Evolutionary conservation across 2,888 invertebrate genomes (phyloP).

Genomic region (Xylophagus ater): DNA sequence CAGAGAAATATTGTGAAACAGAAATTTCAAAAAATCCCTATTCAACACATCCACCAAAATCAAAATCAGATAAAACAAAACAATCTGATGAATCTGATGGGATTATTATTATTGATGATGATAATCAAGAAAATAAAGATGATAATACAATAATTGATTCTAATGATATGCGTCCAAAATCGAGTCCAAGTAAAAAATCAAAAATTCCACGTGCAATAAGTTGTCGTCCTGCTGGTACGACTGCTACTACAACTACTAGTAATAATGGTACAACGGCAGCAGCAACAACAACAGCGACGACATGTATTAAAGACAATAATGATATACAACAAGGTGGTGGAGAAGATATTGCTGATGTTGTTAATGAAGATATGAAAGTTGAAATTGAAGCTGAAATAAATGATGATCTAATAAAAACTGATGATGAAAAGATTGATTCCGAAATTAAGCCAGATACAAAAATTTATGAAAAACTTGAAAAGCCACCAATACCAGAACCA

Average conservation of each 20-base stretch:
- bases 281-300: constrained; percentile 17
- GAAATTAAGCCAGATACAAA: constrained; percentile 1
- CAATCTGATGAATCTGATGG: neutral
- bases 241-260: constrained; percentile 43
- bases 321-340: constrained; percentile 34
- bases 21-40: constrained; percentile 23
- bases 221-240: constrained; percentile 26
- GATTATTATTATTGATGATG: constrained; percentile 21
- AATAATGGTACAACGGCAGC: constrained; percentile 9
- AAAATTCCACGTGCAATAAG: constrained; percentile 35
- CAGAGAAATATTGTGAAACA: constrained; percentile 18
- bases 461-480: constrained; percentile 13
- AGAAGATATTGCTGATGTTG: constrained; percentile 36
- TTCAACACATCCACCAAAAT: constrained; percentile 36
- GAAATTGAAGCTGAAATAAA: constrained; percentile 36
- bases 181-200: constrained; percentile 37
- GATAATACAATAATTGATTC: constrained; percentile 21
- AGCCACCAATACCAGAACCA: constrained; percentile 32
- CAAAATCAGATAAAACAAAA: constrained; percentile 1
- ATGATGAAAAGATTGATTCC: constrained; percentile 9
- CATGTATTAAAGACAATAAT: constrained; percentile 15
- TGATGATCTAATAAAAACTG: constrained; percentile 23
- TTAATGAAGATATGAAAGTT: constrained; percentile 32
- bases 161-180: constrained; percentile 20
- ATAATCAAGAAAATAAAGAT: constrained; percentile 21